Conservation (phyloP, 2,797 vertebrate species). For the Poecilia gillii region DNA sequence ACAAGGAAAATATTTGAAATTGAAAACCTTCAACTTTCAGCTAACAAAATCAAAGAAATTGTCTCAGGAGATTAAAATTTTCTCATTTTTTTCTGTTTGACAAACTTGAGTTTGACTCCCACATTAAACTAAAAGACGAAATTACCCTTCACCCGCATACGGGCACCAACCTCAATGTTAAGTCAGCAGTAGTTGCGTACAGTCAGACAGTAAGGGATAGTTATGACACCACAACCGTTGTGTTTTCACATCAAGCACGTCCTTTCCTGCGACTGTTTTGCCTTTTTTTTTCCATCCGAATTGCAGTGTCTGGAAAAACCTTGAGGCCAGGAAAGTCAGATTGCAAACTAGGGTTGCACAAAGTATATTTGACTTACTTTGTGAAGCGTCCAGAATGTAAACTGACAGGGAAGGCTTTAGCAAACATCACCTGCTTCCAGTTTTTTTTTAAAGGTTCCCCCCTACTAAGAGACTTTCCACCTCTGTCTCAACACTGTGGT, state of each 20-base stretch:
- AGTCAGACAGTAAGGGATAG: constrained; percentile 27
- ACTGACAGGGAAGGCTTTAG: constrained; percentile 76
- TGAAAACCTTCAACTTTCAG: constrained; percentile 15
- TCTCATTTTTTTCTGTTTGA: constrained; percentile 18
- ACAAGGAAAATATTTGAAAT: constrained; percentile 57
- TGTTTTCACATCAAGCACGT: constrained; percentile 67
- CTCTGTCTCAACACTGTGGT: constrained; percentile 58
- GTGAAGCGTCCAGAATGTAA: constrained; percentile 77
- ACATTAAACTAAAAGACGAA: constrained; percentile 19
- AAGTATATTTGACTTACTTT: constrained; percentile 78
- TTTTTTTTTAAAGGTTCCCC: constrained; percentile 49
- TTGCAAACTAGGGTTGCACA: constrained; percentile 61
- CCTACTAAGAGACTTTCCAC: constrained; percentile 47
- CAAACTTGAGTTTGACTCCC: constrained; percentile 48
- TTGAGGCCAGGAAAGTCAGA: constrained; percentile 42
- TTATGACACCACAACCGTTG: constrained; percentile 36
- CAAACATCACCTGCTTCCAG: constrained; percentile 77
- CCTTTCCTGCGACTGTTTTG: constrained; percentile 48
- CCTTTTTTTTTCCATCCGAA: constrained; percentile 51
- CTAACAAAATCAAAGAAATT: constrained; percentile 5
- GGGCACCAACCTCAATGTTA: constrained; percentile 47
- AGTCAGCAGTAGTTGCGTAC: constrained; percentile 55
- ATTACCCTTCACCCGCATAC: constrained; percentile 43
- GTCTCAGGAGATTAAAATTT: constrained; percentile 19
- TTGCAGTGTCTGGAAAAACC: constrained; percentile 33